phyloP scores from a whole-genome alignment of 1,140 invertebrate species.

The Temnothorax longispinosus region DNA sequence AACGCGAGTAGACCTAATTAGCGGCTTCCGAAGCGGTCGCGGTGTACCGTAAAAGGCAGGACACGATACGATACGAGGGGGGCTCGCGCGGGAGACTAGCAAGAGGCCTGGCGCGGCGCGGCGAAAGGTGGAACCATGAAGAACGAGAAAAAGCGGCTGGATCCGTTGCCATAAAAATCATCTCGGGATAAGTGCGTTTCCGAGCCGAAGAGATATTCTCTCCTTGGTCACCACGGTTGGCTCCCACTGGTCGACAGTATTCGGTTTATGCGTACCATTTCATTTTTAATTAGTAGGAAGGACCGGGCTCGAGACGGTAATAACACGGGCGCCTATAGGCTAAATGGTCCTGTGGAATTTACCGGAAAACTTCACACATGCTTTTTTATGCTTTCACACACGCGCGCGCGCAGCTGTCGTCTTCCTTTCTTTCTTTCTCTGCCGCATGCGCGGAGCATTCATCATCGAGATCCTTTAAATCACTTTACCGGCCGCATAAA shows the following conservation, averaged over 20 bases:
- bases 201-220: slow-evolving; percentile 36
- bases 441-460: slow-evolving; percentile 1
- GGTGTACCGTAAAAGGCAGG: slow-evolving; percentile 56
- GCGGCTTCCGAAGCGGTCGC: slow-evolving; percentile 58
- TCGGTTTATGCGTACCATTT: slow-evolving; percentile 20
- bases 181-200: slow-evolving; percentile 54
- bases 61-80: slow-evolving; percentile 22
- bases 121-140: background rate
- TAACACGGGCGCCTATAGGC: slow-evolving; percentile 24
- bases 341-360: slow-evolving; percentile 44
- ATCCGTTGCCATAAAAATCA: slow-evolving; percentile 55
- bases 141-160: slow-evolving; percentile 52
- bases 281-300: slow-evolving; percentile 46
- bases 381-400: background rate
- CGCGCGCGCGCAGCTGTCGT: slow-evolving; percentile 18
- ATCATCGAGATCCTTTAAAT: slow-evolving; percentile 59
- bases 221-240: background rate
- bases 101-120: background rate
- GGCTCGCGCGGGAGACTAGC: too few species aligned
- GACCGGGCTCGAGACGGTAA: background rate
- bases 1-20: slow-evolving; percentile 70
- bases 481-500: slow-evolving; percentile 38
- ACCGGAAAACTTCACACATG: slow-evolving; percentile 35
- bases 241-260: background rate
- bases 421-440: background rate